These are phyloP conservation scores for Hydriomena furcata DNA, from an alignment of 2,888 invertebrate species.

Conservation along the genomic window DNA sequence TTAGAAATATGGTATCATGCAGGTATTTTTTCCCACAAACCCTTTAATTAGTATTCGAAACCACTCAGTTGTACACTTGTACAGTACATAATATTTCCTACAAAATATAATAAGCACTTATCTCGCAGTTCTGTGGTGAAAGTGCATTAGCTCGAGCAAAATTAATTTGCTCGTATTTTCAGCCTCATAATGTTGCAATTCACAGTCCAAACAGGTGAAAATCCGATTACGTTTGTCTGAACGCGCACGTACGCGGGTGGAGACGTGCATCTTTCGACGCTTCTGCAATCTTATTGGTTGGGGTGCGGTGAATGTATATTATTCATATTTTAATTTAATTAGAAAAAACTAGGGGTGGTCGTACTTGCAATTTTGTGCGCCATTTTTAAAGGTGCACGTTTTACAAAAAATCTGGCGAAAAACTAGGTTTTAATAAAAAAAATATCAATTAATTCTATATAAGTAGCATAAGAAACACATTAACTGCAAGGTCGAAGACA, in stretches of 20 bases:
- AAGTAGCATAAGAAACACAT: no score
- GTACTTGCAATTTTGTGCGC: no score
- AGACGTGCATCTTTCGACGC: constrained; percentile 24
- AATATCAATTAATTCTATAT: no score
- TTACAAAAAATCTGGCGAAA: no score
- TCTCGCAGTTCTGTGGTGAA: neutral
- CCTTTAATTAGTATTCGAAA: no score
- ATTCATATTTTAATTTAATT: neutral
- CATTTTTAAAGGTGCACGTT: no score
- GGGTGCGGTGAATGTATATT: neutral
- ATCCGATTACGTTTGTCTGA: constrained; percentile 30
- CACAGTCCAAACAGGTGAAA: constrained; percentile 22
- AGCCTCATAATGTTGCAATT: constrained; percentile 15
- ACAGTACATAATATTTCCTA: no score
- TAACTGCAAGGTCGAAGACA: no score
- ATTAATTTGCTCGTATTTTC: constrained; percentile 18
- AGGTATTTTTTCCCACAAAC: no score
- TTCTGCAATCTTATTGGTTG: constrained; percentile 15
- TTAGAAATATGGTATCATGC: no score
- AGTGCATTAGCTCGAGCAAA: constrained; percentile 10
- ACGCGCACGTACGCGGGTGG: constrained; percentile 27
- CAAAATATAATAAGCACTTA: neutral
- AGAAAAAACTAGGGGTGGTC: neutral
- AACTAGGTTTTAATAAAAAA: no score
- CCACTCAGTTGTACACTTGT: no score